Conservation (phyloP, 30 jellyfish, hydroid and myxozoan genomes). For the Calvadosia cruxmelitensis region DNA sequence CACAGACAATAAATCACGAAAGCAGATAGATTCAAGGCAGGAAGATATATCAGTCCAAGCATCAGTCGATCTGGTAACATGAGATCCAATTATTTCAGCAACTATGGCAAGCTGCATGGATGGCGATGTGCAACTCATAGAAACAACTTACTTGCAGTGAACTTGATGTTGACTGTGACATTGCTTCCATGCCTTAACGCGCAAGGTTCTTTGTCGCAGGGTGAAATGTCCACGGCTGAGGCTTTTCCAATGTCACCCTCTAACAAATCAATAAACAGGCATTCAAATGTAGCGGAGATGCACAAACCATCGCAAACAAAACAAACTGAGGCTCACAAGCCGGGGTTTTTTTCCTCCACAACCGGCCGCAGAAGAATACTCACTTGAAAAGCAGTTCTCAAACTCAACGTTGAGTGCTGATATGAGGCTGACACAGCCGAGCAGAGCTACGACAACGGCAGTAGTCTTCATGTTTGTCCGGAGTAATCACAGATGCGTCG, state of each 20-base stretch:
- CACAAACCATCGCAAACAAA: not conserved
- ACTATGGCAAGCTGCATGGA: too few relatives aligned
- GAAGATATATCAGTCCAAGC: too few relatives aligned
- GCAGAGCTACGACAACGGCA: not conserved
- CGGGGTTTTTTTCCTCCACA: too few relatives aligned
- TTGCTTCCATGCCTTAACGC: conserved; percentile 25
- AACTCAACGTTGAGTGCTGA: not conserved
- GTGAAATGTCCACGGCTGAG: conserved; percentile 13
- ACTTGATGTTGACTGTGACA: conserved; percentile 17
- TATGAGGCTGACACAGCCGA: not conserved
- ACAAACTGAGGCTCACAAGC: too few relatives aligned
- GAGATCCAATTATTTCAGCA: too few relatives aligned
- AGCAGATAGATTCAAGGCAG: too few relatives aligned
- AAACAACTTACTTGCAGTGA: conserved; percentile 25
- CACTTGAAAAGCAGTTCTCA: not conserved
- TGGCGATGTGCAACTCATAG: not conserved
- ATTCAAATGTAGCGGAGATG: not conserved
- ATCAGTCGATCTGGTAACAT: too few relatives aligned
- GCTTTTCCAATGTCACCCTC: conserved; percentile 25
- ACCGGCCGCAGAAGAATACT: too few relatives aligned
- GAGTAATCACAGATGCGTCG: too few relatives aligned
- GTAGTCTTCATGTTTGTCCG: not conserved
- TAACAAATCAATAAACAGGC: not conserved
- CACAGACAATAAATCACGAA: too few relatives aligned
- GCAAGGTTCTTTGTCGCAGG: conserved; percentile 24